Evolutionary conservation across 2,113 vertebrate genomes (phyloP).

Genomic region (Agelaius phoeniceus): DNA sequence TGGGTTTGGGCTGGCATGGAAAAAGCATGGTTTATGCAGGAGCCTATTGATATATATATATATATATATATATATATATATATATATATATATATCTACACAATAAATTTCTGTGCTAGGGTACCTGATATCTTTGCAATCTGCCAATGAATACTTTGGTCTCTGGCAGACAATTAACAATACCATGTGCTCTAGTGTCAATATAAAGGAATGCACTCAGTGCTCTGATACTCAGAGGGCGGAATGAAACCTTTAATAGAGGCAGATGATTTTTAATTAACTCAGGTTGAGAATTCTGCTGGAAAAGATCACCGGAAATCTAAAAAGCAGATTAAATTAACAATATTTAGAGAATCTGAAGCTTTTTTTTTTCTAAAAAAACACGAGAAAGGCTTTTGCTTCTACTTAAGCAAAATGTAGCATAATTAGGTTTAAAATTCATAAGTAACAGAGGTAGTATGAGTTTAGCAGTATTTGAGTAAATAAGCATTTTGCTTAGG

Average conservation of each 20-base stretch:
- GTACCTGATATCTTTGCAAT: background rate
- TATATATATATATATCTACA: too few species aligned
- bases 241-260: background rate
- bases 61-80: too few species aligned
- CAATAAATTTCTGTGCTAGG: background rate
- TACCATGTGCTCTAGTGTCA: background rate
- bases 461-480: background rate
- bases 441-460: background rate
- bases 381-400: background rate
- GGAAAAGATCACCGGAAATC: background rate
- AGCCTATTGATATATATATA: background rate
- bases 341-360: background rate
- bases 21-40: background rate
- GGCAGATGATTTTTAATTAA: background rate
- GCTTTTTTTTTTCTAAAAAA: background rate
- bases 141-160: background rate
- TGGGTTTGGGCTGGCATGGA: background rate
- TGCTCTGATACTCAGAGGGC: background rate
- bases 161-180: background rate
- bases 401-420: background rate
- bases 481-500: background rate
- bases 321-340: background rate
- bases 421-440: background rate
- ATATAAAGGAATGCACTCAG: background rate
- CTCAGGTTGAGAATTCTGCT: background rate